phyloP scores from a whole-genome alignment of 2,797 vertebrate species.

The Orestias chungarensis region DNA sequence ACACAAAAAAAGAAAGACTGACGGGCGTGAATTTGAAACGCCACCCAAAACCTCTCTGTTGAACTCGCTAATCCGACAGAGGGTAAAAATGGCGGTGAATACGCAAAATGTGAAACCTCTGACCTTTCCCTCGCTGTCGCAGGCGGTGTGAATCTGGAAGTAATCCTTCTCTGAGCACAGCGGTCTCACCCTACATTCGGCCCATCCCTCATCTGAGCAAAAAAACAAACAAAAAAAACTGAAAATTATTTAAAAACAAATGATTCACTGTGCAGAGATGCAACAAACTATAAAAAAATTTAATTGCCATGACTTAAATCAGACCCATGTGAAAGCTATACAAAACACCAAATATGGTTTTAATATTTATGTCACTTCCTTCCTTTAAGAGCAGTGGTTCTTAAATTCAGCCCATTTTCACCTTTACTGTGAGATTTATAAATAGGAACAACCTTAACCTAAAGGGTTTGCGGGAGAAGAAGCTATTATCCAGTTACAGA shows the following conservation, averaged over 20 bases:
- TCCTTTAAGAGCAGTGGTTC: background rate
- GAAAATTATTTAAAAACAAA: too few relatives aligned
- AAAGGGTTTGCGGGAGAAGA: too few relatives aligned
- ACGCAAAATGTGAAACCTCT: conserved; percentile 38
- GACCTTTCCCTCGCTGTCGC: conserved; percentile 94
- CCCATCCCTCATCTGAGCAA: conserved; percentile 88
- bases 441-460: too few relatives aligned
- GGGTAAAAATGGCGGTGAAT: background rate
- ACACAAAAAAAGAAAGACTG: background rate
- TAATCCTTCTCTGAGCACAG: conserved; percentile 90
- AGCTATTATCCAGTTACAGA: background rate
- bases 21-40: background rate
- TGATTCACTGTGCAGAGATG: background rate
- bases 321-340: too few relatives aligned
- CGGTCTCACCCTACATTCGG: conserved; percentile 83
- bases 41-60: background rate
- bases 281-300: background rate
- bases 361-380: too few relatives aligned
- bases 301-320: background rate
- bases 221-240: conserved; percentile 30
- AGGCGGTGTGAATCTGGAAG: conserved; percentile 93
- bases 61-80: conserved; percentile 12
- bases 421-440: background rate
- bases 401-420: background rate
- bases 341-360: too few relatives aligned